phyloP scores from a whole-genome alignment of 2,113 vertebrate genomes.

The Nestor notabilis region DNA sequence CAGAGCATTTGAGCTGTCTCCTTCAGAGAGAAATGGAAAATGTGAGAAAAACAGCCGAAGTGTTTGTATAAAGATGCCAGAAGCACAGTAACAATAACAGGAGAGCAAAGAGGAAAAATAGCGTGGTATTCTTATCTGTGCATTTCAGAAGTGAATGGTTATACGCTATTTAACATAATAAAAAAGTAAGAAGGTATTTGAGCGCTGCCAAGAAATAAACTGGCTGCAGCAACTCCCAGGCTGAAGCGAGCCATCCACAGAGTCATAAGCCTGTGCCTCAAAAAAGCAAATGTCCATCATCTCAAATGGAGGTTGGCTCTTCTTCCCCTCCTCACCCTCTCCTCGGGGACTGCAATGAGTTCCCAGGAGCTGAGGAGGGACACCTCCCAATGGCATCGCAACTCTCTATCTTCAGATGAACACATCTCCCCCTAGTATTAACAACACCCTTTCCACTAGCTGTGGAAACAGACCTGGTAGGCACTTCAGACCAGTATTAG shows the following conservation, averaged over 20 bases:
- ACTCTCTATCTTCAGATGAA: not conserved
- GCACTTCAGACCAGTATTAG: not conserved
- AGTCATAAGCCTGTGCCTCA: not conserved
- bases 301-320: not conserved
- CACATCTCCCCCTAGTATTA: not conserved
- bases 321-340: not conserved
- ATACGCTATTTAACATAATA: not conserved
- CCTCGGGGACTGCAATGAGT: not conserved
- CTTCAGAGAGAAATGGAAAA: not conserved
- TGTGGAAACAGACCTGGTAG: accelerated
- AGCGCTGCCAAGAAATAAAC: not conserved
- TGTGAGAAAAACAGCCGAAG: not conserved
- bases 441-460: not conserved
- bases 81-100: not conserved
- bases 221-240: not conserved
- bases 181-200: not conserved
- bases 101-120: not conserved
- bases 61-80: not conserved
- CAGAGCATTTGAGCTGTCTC: not conserved
- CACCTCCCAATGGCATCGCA: accelerated
- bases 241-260: not conserved
- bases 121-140: not conserved
- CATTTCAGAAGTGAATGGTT: not conserved
- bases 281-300: not conserved
- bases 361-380: not conserved